Evolutionary conservation across 2,888 invertebrate genomes (phyloP).

Genomic region (Branchellion lobata): DNA sequence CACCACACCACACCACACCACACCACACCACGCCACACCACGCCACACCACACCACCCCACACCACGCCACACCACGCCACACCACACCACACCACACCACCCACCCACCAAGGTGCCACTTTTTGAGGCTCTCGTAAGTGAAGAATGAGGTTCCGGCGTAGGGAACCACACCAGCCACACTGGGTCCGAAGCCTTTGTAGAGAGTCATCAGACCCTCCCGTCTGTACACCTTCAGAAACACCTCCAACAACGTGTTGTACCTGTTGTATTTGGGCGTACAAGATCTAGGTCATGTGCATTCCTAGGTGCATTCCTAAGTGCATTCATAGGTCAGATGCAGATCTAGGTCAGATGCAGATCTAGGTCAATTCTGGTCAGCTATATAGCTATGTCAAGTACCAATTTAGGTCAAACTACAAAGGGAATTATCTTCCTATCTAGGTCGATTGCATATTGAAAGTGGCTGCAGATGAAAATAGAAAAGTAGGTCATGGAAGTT

Average conservation of each 20-base stretch:
- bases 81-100: not conserved
- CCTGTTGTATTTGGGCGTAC: constrained; percentile 4
- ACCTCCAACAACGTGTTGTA: constrained; percentile 57
- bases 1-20: not conserved
- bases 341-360: too few species aligned
- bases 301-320: too few species aligned
- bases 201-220: constrained; percentile 76
- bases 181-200: constrained; percentile 88
- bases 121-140: constrained; percentile 92
- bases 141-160: constrained; percentile 94
- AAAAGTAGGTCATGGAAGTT: too few species aligned
- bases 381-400: too few species aligned
- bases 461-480: too few species aligned
- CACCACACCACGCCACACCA: not conserved
- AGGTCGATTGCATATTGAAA: too few species aligned
- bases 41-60: not conserved
- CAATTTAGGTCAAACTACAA: too few species aligned
- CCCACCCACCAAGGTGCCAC: constrained; percentile 60
- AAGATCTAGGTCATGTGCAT: too few species aligned
- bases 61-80: not conserved
- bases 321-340: too few species aligned
- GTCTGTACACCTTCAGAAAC: constrained; percentile 69
- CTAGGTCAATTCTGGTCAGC: too few species aligned
- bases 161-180: constrained; percentile 88
- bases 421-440: too few species aligned